These are phyloP conservation scores for Conger conger DNA, from an alignment of 2,113 vertebrate species.

Conservation along the genomic window DNA sequence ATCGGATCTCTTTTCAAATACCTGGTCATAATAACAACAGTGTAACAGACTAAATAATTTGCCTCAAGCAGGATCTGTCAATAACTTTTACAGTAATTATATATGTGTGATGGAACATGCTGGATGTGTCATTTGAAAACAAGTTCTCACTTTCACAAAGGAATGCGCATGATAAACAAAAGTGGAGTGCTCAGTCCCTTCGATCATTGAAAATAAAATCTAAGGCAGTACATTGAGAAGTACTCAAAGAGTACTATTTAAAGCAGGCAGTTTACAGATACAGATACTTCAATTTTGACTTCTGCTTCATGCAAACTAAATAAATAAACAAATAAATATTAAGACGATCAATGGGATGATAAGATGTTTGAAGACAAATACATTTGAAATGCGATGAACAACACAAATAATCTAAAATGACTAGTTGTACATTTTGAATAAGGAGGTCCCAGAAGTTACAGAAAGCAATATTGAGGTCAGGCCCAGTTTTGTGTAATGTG, in stretches of 20 bases:
- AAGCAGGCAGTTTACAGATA: background rate
- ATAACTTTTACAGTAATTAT: too few species aligned
- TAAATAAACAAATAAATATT: background rate
- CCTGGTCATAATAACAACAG: background rate
- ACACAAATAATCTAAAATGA: too few species aligned
- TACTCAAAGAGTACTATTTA: background rate
- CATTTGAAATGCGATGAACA: background rate
- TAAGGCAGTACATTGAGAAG: background rate
- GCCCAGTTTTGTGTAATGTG: background rate
- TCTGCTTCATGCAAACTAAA: background rate
- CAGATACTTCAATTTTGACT: background rate
- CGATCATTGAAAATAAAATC: background rate
- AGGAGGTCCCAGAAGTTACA: background rate
- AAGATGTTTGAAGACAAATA: background rate
- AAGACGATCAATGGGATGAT: background rate
- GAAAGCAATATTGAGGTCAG: background rate
- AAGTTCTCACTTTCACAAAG: background rate
- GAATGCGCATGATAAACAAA: background rate
- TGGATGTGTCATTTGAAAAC: too few species aligned
- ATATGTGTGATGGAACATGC: too few species aligned
- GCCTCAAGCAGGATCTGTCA: too few species aligned
- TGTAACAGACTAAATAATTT: background rate
- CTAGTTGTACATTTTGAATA: background rate
- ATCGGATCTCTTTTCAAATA: background rate
- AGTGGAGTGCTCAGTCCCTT: background rate